phyloP scores from a whole-genome alignment of 2,888 invertebrate genomes.

The Dynastes maya region DNA sequence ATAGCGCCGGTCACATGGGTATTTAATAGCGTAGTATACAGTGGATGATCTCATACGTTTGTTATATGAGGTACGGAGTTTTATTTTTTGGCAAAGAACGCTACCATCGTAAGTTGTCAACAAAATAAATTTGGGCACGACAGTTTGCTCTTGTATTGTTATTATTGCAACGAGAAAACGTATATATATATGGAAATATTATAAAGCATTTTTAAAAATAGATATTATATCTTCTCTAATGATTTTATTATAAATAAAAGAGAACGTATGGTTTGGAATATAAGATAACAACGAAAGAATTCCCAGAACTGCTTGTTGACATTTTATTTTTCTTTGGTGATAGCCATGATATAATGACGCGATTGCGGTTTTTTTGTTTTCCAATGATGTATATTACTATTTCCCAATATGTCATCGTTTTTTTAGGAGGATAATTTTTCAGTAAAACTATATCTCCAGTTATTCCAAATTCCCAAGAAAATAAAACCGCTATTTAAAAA shows the following conservation, averaged over 20 bases:
- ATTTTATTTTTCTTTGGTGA: constrained; percentile 20
- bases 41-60: constrained; percentile 34
- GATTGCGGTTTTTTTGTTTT: constrained; percentile 28
- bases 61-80: background rate
- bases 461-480: too few relatives aligned
- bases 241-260: background rate
- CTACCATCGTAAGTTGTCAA: background rate
- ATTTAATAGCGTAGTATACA: constrained; percentile 8
- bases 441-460: too few relatives aligned
- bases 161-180: too few relatives aligned
- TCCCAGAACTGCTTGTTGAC: constrained; percentile 11
- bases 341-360: background rate
- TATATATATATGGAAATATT: background rate
- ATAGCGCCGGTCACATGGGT: constrained; percentile 26
- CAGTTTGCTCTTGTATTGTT: background rate
- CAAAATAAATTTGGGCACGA: constrained; percentile 1
- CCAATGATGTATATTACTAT: constrained; percentile 5
- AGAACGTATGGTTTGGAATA: background rate
- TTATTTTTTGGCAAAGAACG: constrained; percentile 17
- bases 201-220: background rate
- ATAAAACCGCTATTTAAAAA: too few relatives aligned
- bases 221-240: background rate
- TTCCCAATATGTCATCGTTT: background rate
- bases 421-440: background rate
- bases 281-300: constrained; percentile 1